Base-by-base conservation (phyloP, 1,140 invertebrate species). In the Chironomus striatipennis region DNA sequence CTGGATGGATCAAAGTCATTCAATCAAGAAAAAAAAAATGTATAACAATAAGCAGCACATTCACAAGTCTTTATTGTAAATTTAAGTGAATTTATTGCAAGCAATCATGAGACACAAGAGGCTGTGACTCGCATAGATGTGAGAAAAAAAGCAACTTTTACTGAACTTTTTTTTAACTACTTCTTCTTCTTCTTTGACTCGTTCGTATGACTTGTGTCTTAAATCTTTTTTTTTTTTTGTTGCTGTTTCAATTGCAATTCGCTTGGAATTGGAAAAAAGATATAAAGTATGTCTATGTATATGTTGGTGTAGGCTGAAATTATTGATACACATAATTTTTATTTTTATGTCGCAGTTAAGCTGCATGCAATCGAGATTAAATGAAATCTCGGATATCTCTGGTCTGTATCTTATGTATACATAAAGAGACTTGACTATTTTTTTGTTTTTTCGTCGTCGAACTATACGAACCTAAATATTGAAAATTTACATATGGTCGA, bases 401-500 rank as follows among this genome's bases (percentile, higher is more conserved):
- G n/a, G 18, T 17, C 7, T 67, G 12, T 67, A 2, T 67, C n/a
- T 67, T 70, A 20, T 70, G n/a, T 57, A 57, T 57, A 57, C 5
- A 34, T 34, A 34, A 34, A 5, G 24, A 2, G 24, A 5, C 24
- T 34, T n/a, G n/a, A n/a, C n/a, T n/a, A n/a, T n/a, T n/a, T n/a
- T 9, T 47, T 47, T 15, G 12, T 57, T 10, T 9, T 70, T 17
- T 18, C 20, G 7, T 70, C 6, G 17, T 5, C n/a, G n/a, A n/a
- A n/a, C n/a, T n/a, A 1, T 70, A 70, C 65, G 65, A 70, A 70
- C 65, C 65, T 70, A 18, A 21, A 70, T 70, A 70, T 70, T 34
- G n/a, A n/a, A 70, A 70, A 70, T 70, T 70, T 70, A 70, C 65
- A 70, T 70, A 70, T 70, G 65, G 8, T 20, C 18, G 20, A 70